A percentile compares a stretch with the other conserved stretches of the same genome.
Evolutionary conservation across 2,888 invertebrate genomes (phyloP).

Genomic region (Drosophila aldrichi): DNA sequence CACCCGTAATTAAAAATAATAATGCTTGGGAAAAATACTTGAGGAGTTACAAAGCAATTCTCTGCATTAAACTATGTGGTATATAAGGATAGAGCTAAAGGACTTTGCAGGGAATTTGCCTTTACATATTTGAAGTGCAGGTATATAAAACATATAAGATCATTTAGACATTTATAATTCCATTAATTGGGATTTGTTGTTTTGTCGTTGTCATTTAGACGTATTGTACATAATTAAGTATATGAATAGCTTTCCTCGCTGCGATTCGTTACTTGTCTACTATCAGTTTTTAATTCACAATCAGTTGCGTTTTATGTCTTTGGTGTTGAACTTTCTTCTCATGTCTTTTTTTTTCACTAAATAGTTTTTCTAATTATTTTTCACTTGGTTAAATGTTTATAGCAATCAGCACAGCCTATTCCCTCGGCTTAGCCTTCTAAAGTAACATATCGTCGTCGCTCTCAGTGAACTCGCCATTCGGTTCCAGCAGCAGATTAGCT

Average conservation of each 20-base stretch:
- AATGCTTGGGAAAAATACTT: slow-evolving; percentile 34
- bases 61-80: slow-evolving; percentile 38
- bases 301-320: slow-evolving; percentile 72
- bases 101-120: slow-evolving; percentile 30
- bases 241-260: slow-evolving; percentile 27
- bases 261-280: slow-evolving; percentile 35
- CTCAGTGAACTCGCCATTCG: slow-evolving; percentile 83
- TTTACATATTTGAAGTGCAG: slow-evolving; percentile 57
- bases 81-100: slow-evolving; percentile 12
- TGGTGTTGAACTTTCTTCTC: slow-evolving; percentile 64
- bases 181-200: slow-evolving; percentile 42
- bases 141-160: slow-evolving; percentile 75
- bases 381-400: slow-evolving; percentile 43
- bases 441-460: slow-evolving; percentile 84
- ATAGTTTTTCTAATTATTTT: slow-evolving; percentile 27
- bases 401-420: slow-evolving; percentile 39
- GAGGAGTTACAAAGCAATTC: slow-evolving; percentile 32
- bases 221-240: slow-evolving; percentile 60
- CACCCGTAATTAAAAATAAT: slow-evolving; percentile 1
- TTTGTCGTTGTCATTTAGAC: slow-evolving; percentile 57
- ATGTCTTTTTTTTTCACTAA: slow-evolving; percentile 37
- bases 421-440: slow-evolving; percentile 51
- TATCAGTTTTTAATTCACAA: slow-evolving; percentile 66
- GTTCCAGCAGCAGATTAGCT: slow-evolving; percentile 82
- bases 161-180: slow-evolving; percentile 51